These are phyloP conservation scores for Mythimna vitellina DNA, from an alignment of 2,888 invertebrate genomes.

Conservation along the genomic window DNA sequence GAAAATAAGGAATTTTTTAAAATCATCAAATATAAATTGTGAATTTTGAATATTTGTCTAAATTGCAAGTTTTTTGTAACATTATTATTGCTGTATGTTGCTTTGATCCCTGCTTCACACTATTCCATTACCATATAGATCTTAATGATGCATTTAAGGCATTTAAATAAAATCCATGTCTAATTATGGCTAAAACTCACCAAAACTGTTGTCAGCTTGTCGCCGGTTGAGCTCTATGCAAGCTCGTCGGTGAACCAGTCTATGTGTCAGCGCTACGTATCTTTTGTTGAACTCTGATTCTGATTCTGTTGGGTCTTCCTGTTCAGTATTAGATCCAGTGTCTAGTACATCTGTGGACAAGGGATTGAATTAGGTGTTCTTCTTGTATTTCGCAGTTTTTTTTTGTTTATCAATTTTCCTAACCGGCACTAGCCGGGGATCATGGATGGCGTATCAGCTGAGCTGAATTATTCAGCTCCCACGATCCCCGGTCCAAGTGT, in stretches of 20 bases:
- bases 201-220: constrained; percentile 95
- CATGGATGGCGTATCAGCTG: too few relatives aligned
- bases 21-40: not conserved
- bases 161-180: too few relatives aligned
- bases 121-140: not conserved
- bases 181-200: constrained; percentile 88
- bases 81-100: constrained; percentile 15
- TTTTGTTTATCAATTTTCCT: too few relatives aligned
- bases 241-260: constrained; percentile 97
- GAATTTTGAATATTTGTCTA: not conserved
- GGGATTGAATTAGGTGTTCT: not conserved
- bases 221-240: constrained; percentile 97
- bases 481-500: too few relatives aligned
- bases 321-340: constrained; percentile 69
- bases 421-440: too few relatives aligned
- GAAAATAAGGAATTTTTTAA: too few relatives aligned
- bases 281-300: constrained; percentile 96
- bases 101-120: not conserved
- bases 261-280: constrained; percentile 96
- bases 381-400: not conserved
- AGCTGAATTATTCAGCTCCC: too few relatives aligned
- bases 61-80: not conserved
- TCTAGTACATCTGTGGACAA: constrained; percentile 75
- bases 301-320: constrained; percentile 92
- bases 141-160: too few relatives aligned